These are phyloP conservation scores for Diabrotica virgifera DNA, from an alignment of 1,140 invertebrate genomes.

Conservation along the genomic window DNA sequence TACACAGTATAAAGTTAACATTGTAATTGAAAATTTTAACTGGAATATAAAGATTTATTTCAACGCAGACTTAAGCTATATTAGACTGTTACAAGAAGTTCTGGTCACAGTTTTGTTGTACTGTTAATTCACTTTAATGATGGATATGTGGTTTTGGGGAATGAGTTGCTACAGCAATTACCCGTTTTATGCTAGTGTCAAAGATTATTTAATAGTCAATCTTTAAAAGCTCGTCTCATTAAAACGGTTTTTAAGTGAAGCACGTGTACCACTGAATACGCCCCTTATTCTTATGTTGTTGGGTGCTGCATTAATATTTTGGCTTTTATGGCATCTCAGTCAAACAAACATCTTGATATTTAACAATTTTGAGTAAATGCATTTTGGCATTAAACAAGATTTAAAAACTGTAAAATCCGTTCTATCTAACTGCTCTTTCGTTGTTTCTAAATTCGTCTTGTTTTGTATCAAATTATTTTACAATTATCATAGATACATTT, in stretches of 20 bases:
- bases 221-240: background rate
- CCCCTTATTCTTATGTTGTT: background rate
- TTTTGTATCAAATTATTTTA: too few relatives aligned
- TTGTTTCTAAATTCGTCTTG: too few relatives aligned
- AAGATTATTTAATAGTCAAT: background rate
- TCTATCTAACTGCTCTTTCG: too few relatives aligned
- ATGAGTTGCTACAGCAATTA: background rate
- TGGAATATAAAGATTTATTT: background rate
- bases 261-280: background rate
- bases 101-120: background rate
- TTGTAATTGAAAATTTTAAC: too few relatives aligned
- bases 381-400: too few relatives aligned
- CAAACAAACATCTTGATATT: too few relatives aligned
- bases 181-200: background rate
- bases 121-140: background rate
- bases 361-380: too few relatives aligned
- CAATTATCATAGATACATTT: too few relatives aligned
- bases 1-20: too few relatives aligned
- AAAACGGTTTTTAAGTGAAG: background rate
- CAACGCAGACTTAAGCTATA: background rate
- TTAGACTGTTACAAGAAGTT: background rate
- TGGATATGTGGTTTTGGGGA: slow-evolving; percentile 1
- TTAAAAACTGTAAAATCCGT: too few relatives aligned
- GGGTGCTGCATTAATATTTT: too few relatives aligned
- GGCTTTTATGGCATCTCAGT: too few relatives aligned